Evolutionary conservation across 2,888 invertebrate species (phyloP), one percentile per base, ranked within the genome.

Genomic region (Ophion costatus): DNA sequence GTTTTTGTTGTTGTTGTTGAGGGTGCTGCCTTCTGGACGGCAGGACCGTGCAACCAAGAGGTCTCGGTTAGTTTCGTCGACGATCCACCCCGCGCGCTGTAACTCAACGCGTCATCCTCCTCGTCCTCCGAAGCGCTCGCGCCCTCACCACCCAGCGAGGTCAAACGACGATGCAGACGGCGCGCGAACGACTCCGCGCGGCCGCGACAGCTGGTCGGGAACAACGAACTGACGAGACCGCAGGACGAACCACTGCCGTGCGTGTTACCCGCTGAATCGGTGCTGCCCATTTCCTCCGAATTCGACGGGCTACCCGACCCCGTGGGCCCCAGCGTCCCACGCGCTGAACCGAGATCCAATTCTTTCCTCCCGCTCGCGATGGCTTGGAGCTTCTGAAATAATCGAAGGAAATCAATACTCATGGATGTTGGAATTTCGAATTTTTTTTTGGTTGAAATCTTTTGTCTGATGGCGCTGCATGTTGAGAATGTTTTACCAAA

Each of bases 171-270:
- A 92, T 97, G 97, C 86, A 97, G 94, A 91, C 96, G 96, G 83
- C 96, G 95, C 87, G 97, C 97, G 94, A 97, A 97, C 82, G 97
- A 96, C 92, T 97, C 97, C 80, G 97, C 97, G 80, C 97, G 95
- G 83, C 96, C 96, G 83, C 97, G 95, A 93, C 97, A 97, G 93
- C 97, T 97, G 96, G 96, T 96, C 0, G 93, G 91, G 51, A 93
- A 91, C 0, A 93, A 86, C 0, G 92, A 91, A 69, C 91, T 90
- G 64, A 93, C 92, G 17, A 93, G 84, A 57, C 92, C 92, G 78
- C 93, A 93, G 11, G 92, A 90, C 22, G 92, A 86, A n/a, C 88
- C 89, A 22, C 88, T 88, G 94, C 91, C 96, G 96, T 94, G 96
- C 96, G 95, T 95, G 94, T 93, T 94, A 95, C 93, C 93, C 73